Evolutionary conservation across 2,888 invertebrate species (phyloP).

Genomic region (Callyntrura sp.): DNA sequence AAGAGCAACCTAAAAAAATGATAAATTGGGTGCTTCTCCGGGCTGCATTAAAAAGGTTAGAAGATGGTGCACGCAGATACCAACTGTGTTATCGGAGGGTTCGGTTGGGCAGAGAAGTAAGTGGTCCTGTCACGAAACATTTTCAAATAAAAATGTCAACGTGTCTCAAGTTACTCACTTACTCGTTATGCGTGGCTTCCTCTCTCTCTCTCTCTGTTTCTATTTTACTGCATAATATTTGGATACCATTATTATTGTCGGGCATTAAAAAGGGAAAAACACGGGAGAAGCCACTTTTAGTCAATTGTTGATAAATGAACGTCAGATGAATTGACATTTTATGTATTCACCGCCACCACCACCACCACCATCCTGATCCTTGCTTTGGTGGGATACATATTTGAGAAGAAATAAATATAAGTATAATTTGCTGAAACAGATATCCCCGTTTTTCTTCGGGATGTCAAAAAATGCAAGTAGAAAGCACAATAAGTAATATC

Average conservation of each 20-base stretch:
- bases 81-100: background rate
- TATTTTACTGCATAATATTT: background rate
- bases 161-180: slow-evolving; percentile 57
- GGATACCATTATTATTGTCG: background rate
- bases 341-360: slow-evolving; percentile 5
- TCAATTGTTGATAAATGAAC: slow-evolving; percentile 70
- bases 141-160: slow-evolving; percentile 63
- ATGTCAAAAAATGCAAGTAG: background rate
- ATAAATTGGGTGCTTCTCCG: slow-evolving; percentile 21
- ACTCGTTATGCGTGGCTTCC: slow-evolving; percentile 30
- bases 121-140: slow-evolving; percentile 24
- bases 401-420: background rate
- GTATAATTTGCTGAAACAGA: background rate
- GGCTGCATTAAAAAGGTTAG: background rate
- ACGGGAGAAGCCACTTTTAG: slow-evolving; percentile 13
- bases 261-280: background rate
- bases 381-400: no score
- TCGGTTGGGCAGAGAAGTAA: background rate
- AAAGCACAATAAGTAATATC: background rate
- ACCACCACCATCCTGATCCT: background rate
- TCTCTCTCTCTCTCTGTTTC: background rate
- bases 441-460: background rate
- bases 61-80: background rate
- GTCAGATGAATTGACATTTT: slow-evolving; percentile 72
- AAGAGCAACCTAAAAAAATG: slow-evolving; percentile 22